Evolutionary conservation across 2,888 invertebrate genomes (phyloP).

Genomic region (Heteromurus nitidus): DNA sequence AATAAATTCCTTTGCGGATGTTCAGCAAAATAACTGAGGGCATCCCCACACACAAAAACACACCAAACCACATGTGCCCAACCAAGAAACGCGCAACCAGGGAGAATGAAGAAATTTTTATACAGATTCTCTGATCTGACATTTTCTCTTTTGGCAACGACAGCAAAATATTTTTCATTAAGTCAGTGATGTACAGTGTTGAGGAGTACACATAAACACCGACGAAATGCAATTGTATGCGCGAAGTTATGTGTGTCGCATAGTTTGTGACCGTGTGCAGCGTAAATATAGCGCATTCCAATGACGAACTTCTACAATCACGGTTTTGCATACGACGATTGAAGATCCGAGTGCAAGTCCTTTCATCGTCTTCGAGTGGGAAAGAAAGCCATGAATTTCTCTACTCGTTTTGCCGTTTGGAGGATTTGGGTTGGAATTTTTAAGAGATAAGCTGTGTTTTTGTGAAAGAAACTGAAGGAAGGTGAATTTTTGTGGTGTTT

Average conservation of each 20-base stretch:
- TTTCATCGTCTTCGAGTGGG: too few relatives aligned
- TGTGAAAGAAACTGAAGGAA: too few relatives aligned
- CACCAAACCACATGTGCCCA: not conserved
- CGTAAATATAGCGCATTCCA: constrained; percentile 48
- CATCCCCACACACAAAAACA: constrained; percentile 30
- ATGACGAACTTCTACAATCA: constrained; percentile 31
- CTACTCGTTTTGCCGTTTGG: too few relatives aligned
- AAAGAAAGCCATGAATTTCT: too few relatives aligned
- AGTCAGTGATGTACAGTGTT: not conserved
- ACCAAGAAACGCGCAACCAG: not conserved
- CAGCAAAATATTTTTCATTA: not conserved
- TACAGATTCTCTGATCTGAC: not conserved
- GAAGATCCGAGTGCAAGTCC: too few relatives aligned
- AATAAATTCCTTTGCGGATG: constrained; percentile 59
- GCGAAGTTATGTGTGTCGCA: constrained; percentile 32
- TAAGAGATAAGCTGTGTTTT: too few relatives aligned
- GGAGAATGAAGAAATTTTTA: not conserved
- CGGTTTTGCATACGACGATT: constrained; percentile 17
- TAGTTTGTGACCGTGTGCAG: constrained; percentile 50
- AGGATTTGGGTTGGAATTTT: too few relatives aligned
- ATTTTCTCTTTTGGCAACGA: constrained; percentile 2
- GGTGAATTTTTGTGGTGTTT: too few relatives aligned
- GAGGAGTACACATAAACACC: too few relatives aligned
- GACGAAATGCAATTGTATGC: too few relatives aligned
- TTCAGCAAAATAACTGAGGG: constrained; percentile 45